Percentiles rank a stretch among this genome's conserved stretches.
phyloP scores from a whole-genome alignment of 2,113 vertebrate species.

The Ictalurus punctatus region DNA sequence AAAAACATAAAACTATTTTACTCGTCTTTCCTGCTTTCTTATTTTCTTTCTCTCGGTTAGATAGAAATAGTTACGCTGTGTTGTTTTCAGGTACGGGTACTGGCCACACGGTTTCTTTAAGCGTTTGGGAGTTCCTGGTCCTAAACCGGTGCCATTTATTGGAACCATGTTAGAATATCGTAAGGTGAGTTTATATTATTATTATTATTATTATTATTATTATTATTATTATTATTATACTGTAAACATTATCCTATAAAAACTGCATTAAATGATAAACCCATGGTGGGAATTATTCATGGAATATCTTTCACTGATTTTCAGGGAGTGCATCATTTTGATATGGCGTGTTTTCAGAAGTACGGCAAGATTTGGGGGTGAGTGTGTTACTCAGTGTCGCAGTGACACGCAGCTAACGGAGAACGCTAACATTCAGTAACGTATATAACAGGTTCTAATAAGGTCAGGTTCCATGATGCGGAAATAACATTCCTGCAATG shows the following conservation, averaged over 20 bases:
- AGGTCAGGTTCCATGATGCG: neutral
- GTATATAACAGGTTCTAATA: neutral
- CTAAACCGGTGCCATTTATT: slow-evolving; percentile 70
- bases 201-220: too few relatives aligned
- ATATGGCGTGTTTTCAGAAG: slow-evolving; percentile 69
- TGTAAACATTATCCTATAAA: neutral
- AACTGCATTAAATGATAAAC: neutral
- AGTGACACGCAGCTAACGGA: neutral
- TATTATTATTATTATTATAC: too few relatives aligned
- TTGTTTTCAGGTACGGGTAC: slow-evolving; percentile 66
- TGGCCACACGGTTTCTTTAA: slow-evolving; percentile 68
- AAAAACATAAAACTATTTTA: neutral
- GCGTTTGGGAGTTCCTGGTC: slow-evolving; percentile 73
- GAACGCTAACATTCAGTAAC: neutral
- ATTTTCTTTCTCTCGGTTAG: neutral
- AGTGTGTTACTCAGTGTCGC: slow-evolving; percentile 51
- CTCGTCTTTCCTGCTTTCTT: neutral
- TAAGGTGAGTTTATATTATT: slow-evolving; percentile 60
- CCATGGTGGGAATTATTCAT: neutral
- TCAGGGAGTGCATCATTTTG: slow-evolving; percentile 66
- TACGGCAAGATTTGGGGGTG: slow-evolving; percentile 74
- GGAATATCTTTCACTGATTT: slow-evolving; percentile 13
- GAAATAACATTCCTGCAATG: neutral
- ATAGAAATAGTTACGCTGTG: neutral
- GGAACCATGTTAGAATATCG: slow-evolving; percentile 68